These are phyloP conservation scores for Paradisaea rubra DNA, from an alignment of 2,113 vertebrate genomes.

Conservation along the genomic window DNA sequence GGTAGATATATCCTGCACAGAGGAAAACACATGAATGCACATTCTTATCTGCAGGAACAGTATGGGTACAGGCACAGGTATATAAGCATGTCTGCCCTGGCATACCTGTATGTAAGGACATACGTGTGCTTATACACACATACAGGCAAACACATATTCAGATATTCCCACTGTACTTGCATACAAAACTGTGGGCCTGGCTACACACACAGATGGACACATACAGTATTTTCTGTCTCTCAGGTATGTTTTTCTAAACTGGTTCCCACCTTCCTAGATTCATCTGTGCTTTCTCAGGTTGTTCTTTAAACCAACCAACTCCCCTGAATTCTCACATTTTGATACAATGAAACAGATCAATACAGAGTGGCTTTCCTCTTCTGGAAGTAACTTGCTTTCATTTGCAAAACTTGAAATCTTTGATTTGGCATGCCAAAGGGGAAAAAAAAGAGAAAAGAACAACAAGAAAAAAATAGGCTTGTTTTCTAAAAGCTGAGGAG, in stretches of 20 bases:
- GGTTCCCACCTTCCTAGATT: background rate
- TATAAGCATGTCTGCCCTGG: background rate
- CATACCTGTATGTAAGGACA: background rate
- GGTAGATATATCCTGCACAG: background rate
- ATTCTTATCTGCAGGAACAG: background rate
- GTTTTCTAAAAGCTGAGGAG: constrained; percentile 24
- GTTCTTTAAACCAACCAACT: background rate
- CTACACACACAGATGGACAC: background rate
- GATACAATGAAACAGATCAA: background rate
- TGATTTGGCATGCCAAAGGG: background rate
- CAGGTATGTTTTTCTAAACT: background rate
- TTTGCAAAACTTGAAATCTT: constrained; percentile 24
- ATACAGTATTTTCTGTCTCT: background rate
- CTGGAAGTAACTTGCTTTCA: constrained; percentile 36
- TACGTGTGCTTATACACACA: accelerated
- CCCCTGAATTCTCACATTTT: background rate
- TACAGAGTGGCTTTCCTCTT: background rate
- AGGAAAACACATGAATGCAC: background rate
- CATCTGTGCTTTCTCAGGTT: background rate
- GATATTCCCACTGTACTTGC: background rate
- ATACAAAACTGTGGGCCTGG: background rate
- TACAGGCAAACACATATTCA: background rate
- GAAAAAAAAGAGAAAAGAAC: background rate
- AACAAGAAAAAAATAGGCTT: background rate
- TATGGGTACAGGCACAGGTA: background rate